These are phyloP conservation scores for Neuroscelio doddi DNA, from an alignment of 2,888 invertebrate genomes.

Conservation along the genomic window DNA sequence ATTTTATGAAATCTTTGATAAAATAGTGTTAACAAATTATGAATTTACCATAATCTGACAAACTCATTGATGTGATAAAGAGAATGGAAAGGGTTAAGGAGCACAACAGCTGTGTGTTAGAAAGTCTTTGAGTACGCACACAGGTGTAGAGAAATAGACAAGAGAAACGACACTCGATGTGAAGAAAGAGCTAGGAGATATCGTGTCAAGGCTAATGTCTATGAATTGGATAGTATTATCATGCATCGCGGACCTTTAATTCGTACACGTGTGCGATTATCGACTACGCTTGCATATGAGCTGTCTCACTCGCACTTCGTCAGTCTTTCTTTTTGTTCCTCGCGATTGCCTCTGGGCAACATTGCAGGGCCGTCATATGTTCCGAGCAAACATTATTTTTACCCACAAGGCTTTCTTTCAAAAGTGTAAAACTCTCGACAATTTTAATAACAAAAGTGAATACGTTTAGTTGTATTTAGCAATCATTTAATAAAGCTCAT, in stretches of 20 bases:
- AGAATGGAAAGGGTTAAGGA: too few species aligned
- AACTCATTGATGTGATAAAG: too few species aligned
- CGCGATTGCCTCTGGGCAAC: constrained; percentile 17
- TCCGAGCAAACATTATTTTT: too few species aligned
- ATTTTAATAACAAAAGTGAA: too few species aligned
- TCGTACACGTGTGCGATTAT: constrained; percentile 54
- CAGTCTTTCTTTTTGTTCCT: constrained; percentile 19
- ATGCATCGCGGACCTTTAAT: constrained; percentile 44
- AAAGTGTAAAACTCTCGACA: too few species aligned
- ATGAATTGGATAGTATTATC: constrained; percentile 60
- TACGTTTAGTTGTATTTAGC: too few species aligned
- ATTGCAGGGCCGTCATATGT: constrained; percentile 37
- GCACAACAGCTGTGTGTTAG: too few species aligned
- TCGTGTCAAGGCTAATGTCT: constrained; percentile 67
- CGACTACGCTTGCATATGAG: constrained; percentile 47
- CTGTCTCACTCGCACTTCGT: constrained; percentile 16
- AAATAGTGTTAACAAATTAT: not conserved
- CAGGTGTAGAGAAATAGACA: constrained; percentile 8
- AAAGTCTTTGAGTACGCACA: constrained; percentile 23
- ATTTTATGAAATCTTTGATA: not conserved
- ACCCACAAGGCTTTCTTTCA: too few species aligned
- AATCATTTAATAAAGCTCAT: too few species aligned
- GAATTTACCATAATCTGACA: not conserved
- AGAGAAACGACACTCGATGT: constrained; percentile 36
- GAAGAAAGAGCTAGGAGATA: constrained; percentile 51